Conservation (phyloP, 2,888 invertebrate species). For the Diogma glabrata region DNA sequence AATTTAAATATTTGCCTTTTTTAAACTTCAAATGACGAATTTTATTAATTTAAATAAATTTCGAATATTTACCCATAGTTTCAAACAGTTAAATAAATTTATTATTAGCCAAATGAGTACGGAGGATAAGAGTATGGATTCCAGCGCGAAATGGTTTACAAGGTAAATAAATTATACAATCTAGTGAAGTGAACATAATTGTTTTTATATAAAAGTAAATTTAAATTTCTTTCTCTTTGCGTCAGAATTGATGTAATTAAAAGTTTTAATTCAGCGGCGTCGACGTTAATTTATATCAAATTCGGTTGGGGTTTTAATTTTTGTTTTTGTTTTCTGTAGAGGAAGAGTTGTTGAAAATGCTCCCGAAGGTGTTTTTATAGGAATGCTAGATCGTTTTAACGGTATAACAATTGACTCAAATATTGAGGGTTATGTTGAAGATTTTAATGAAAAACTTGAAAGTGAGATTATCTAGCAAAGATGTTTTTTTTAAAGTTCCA, state of each 20-base stretch:
- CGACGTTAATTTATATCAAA: not conserved
- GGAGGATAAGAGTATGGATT: too few relatives aligned
- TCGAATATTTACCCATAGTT: too few relatives aligned
- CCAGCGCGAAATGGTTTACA: not conserved
- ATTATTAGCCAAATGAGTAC: too few relatives aligned
- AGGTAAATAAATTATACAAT: conserved; percentile 2
- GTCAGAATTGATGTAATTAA: too few relatives aligned
- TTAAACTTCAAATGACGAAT: too few relatives aligned
- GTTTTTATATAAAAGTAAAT: too few relatives aligned
- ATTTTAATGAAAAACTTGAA: conserved; percentile 44
- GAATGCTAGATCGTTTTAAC: conserved; percentile 51
- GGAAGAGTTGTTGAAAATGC: conserved; percentile 23
- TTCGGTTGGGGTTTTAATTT: not conserved
- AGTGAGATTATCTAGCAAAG: conserved; percentile 38
- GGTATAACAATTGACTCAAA: conserved; percentile 60
- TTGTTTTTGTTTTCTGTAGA: conserved; percentile 13
- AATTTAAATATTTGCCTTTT: too few relatives aligned
- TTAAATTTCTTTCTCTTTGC: too few relatives aligned
- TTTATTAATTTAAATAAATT: too few relatives aligned
- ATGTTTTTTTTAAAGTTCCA: too few relatives aligned
- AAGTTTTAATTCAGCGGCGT: not conserved
- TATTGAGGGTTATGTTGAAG: conserved; percentile 41
- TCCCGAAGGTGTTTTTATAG: conserved; percentile 36
- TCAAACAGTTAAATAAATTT: too few relatives aligned
- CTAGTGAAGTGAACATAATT: too few relatives aligned